Evolutionary conservation across 2,797 vertebrate species (phyloP).

Genomic region (Gymnoscopelus braueri): DNA sequence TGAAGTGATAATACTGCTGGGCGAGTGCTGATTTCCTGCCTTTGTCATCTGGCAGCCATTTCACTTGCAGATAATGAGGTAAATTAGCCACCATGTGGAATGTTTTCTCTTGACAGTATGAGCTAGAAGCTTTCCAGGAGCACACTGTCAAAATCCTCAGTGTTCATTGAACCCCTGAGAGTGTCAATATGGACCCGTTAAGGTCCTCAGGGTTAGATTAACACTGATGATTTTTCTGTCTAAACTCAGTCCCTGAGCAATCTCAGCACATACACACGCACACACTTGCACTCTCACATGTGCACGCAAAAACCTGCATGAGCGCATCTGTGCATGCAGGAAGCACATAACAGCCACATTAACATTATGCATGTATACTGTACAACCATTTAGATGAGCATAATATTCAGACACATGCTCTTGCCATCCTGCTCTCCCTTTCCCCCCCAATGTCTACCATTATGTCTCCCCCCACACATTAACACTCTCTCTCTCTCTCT

Average conservation of each 20-base stretch:
- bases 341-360: no score
- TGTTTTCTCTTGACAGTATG: slow-evolving; percentile 68
- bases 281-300: no score
- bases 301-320: no score
- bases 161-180: neutral
- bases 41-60: slow-evolving; percentile 81
- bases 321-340: no score
- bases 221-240: no score
- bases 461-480: slow-evolving; percentile 17
- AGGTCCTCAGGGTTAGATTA: no score
- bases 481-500: slow-evolving; percentile 38
- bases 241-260: no score
- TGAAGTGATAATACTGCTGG: slow-evolving; percentile 55
- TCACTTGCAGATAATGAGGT: slow-evolving; percentile 83
- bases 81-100: slow-evolving; percentile 85
- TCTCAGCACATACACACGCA: no score
- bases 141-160: slow-evolving; percentile 46
- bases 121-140: neutral
- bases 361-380: no score
- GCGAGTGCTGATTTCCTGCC: slow-evolving; percentile 77
- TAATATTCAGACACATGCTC: no score
- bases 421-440: neutral
- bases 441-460: slow-evolving; percentile 44
- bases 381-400: no score
- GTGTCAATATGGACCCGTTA: no score